These are phyloP conservation scores for Eupeodes luniger DNA, from an alignment of 2,888 invertebrate genomes.

Conservation along the genomic window DNA sequence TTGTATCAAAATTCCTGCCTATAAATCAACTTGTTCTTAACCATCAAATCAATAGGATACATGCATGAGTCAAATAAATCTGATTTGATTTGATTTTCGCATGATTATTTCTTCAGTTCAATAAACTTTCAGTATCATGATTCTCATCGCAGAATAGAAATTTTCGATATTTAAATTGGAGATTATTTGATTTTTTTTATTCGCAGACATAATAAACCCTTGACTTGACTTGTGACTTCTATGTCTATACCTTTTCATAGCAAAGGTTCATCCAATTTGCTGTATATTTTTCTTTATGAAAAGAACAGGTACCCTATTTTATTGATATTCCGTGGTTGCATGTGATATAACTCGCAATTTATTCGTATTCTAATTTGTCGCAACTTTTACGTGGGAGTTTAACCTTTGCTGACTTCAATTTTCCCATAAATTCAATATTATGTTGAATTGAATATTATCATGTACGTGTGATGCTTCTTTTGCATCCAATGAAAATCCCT, in stretches of 20 bases:
- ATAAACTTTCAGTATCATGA: constrained; percentile 3
- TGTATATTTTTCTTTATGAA: neutral
- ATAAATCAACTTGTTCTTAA: neutral
- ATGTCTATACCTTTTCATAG: constrained; percentile 11
- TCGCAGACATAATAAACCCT: constrained; percentile 4
- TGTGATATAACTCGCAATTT: constrained; percentile 20
- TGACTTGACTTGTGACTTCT: constrained; percentile 9
- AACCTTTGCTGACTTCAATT: neutral
- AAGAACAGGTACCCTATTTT: neutral
- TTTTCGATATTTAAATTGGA: constrained; percentile 18
- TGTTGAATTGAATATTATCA: neutral
- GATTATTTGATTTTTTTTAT: constrained; percentile 32
- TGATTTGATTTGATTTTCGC: neutral
- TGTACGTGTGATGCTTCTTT: neutral
- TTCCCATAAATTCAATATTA: neutral
- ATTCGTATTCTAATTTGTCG: constrained; percentile 30
- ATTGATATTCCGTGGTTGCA: neutral
- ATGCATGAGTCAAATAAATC: neutral
- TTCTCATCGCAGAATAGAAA: constrained; percentile 7
- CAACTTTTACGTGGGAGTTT: neutral
- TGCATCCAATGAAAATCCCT: neutral
- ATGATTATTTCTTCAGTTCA: constrained; percentile 26
- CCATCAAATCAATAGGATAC: neutral
- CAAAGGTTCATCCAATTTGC: constrained; percentile 28
- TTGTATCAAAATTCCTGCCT: neutral